Base-by-base conservation (phyloP, 1,140 invertebrate genomes). In the Ooceraea biroi region DNA sequence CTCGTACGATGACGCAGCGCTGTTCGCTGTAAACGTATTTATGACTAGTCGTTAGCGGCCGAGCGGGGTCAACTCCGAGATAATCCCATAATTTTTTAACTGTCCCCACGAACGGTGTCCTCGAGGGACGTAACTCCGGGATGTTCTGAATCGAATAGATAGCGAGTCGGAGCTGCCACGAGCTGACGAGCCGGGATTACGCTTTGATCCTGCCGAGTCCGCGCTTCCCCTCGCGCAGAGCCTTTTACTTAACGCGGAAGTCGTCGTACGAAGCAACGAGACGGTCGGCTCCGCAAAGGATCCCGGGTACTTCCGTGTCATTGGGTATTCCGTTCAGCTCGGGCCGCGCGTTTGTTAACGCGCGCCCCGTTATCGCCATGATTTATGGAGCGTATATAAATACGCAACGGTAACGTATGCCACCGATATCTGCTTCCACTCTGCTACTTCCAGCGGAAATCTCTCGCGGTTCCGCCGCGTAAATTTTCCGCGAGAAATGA, bases 51-150 rank as follows among this genome's bases (percentile, higher is more conserved):
- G 50, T 69, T 80, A 80, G 65, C 50, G 50, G 17, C n/a, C 17
- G 41, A 46, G 50, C 36, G 65, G 30, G 27, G 25, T 25, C 17
- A 5, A 12, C 11, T 76, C 58, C 2, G 36, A 2, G 2, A 7
- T 88, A 89, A 88, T 91, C 90, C 80, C n/a, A 66, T 85, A 88
- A 91, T 92, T 92, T 91, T 92, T 91, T 92, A 92, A 91, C 86
- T 90, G 88, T 92, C 91, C 89, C 90, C 87, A 86, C 88, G 78
- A 85, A 86, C 84, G 68, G 76, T 85, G 82, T 88, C 91, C 86
- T 83, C 68, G 63, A 68, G 77, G 83, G 90, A 87, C 58, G 85
- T 85, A 86, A 83, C 84, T 77, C 25, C 71, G 85, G 90, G 83
- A 7, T 7, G 36, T 90, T 86, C 89, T 87, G 90, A 89, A 87